Conservation (phyloP, 2,797 vertebrate species). For the Menidia menidia region DNA sequence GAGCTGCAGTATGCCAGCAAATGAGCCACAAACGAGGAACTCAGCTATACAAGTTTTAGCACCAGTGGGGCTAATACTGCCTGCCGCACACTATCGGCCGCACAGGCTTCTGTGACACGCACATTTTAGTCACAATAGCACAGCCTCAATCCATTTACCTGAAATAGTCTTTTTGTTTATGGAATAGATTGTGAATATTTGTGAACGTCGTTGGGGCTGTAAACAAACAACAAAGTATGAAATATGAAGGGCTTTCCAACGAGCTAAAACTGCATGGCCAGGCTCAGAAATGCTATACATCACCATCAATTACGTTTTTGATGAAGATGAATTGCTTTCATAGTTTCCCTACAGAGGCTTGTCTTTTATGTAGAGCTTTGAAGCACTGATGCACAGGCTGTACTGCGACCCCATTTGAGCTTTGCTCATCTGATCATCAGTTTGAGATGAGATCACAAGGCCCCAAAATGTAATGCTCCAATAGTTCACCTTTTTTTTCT, state of each 20-base stretch:
- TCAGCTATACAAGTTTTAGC: conserved; percentile 36
- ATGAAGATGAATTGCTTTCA: conserved; percentile 66
- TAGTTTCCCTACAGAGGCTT: conserved; percentile 35
- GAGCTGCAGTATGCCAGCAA: conserved; percentile 60
- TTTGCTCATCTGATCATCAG: conserved; percentile 39
- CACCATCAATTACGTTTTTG: conserved; percentile 56
- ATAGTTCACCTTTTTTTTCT: conserved; percentile 1
- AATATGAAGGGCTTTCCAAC: conserved; percentile 49
- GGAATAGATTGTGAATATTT: conserved; percentile 32
- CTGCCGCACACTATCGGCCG: conserved; percentile 25
- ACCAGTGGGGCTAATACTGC: conserved; percentile 40
- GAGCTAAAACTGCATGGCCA: conserved; percentile 27
- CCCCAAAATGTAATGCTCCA: conserved; percentile 25
- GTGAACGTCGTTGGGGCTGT: conserved; percentile 29
- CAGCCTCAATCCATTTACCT: conserved; percentile 31
- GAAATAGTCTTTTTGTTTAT: conserved; percentile 40
- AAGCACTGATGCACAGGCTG: conserved; percentile 29
- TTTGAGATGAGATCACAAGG: conserved; percentile 58
- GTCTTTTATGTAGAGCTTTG: conserved; percentile 41
- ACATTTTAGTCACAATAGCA: conserved; percentile 22
- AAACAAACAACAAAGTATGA: conserved; percentile 64
- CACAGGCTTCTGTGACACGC: conserved; percentile 16
- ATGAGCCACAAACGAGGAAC: conserved; percentile 72
- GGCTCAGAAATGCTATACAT: conserved; percentile 54
- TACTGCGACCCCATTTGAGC: conserved; percentile 50